These are phyloP conservation scores for Cistogaster globosa DNA, from an alignment of 2,888 invertebrate genomes.

Conservation along the genomic window DNA sequence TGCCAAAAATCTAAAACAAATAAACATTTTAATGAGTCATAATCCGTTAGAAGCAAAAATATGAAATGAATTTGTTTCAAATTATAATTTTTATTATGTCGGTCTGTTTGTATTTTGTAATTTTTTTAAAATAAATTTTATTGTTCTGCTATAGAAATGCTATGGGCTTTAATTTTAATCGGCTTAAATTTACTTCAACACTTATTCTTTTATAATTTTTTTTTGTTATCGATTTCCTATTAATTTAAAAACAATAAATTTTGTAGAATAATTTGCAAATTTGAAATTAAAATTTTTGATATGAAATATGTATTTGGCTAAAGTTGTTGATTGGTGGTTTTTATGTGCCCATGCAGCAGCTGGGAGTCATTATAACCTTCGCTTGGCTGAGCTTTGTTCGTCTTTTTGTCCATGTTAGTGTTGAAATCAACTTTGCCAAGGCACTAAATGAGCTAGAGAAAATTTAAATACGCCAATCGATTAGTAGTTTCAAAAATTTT, in stretches of 20 bases:
- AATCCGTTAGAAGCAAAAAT: neutral
- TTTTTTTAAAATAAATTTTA: constrained; percentile 19
- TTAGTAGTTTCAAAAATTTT: too few species aligned
- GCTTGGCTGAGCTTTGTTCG: too few species aligned
- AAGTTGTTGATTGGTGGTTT: too few species aligned
- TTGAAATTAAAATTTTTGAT: too few species aligned
- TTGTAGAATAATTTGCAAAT: too few species aligned
- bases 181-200: constrained; percentile 22
- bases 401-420: too few species aligned
- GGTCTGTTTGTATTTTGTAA: neutral
- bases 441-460: too few species aligned
- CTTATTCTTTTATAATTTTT: neutral
- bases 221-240: neutral
- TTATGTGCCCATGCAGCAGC: too few species aligned
- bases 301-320: too few species aligned
- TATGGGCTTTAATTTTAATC: constrained; percentile 6
- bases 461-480: too few species aligned
- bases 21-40: constrained; percentile 42
- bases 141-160: neutral
- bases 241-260: neutral
- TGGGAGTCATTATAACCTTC: too few species aligned
- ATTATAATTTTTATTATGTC: neutral
- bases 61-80: neutral
- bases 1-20: neutral
- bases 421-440: too few species aligned